A percentile compares a stretch with the other conserved stretches of the same genome.
Conservation (phyloP, 1,140 invertebrate species). For the Danaus plexippus region DNA sequence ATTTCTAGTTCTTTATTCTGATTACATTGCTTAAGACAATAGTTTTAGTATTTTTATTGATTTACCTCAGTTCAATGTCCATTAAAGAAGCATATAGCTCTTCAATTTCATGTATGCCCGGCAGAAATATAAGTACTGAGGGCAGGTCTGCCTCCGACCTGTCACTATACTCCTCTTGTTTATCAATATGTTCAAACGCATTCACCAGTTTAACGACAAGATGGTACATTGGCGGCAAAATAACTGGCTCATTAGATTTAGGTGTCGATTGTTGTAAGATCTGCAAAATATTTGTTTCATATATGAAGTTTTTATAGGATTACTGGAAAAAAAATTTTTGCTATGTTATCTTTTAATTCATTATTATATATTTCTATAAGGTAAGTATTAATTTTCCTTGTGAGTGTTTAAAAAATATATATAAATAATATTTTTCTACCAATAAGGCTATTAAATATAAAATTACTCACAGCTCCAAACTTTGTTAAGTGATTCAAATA, state of each 20-base stretch:
- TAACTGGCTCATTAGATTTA: conserved; percentile 70
- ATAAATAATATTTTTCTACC: too few species aligned
- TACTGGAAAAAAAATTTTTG: too few species aligned
- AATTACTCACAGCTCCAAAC: conserved; percentile 52
- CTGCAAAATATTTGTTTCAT: conserved; percentile 21
- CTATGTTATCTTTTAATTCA: too few species aligned
- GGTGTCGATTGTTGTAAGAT: conserved; percentile 68
- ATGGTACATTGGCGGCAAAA: conserved; percentile 69
- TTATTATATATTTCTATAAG: too few species aligned
- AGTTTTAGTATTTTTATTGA: conserved; percentile 1
- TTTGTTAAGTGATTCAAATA: conserved; percentile 79
- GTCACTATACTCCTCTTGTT: conserved; percentile 46
- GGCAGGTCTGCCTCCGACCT: conserved; percentile 62
- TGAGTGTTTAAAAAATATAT: too few species aligned
- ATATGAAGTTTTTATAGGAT: too few species aligned
- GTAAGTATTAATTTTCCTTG: too few species aligned
- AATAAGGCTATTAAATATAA: too few species aligned
- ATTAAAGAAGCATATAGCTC: conserved; percentile 64
- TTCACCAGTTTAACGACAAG: conserved; percentile 78
- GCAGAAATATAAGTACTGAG: conserved; percentile 89
- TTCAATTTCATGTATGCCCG: conserved; percentile 89
- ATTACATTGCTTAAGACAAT: too few species aligned
- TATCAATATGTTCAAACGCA: conserved; percentile 81
- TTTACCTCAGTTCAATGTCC: conserved; percentile 41
- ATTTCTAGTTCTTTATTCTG: too few species aligned